A percentile compares a stretch with the other conserved stretches of the same genome.
phyloP scores from a whole-genome alignment of 2,113 vertebrate species.

The Oncorhynchus clarkii region DNA sequence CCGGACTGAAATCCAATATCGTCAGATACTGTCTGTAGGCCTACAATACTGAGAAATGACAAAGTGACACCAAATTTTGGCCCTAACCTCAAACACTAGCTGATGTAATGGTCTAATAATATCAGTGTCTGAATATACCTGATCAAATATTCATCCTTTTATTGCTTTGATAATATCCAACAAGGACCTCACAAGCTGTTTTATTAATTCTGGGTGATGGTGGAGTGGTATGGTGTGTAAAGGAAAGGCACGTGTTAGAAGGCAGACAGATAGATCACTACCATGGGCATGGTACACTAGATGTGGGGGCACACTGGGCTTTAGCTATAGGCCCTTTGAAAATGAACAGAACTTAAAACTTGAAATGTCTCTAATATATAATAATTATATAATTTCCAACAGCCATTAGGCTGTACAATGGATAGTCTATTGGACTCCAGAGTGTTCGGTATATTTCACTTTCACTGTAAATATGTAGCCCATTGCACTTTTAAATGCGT shows the following conservation, averaged over 20 bases:
- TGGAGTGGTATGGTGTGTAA: slow-evolving; percentile 15
- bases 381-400: no score
- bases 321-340: no score
- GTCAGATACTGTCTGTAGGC: slow-evolving; percentile 35
- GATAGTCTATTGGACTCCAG: no score
- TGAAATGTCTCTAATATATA: no score
- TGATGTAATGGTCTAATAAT: slow-evolving; percentile 70
- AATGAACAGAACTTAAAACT: no score
- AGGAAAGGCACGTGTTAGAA: slow-evolving; percentile 54
- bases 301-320: no score
- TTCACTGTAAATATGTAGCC: no score
- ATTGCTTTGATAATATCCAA: slow-evolving; percentile 74
- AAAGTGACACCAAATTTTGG: slow-evolving; percentile 53
- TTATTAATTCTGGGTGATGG: slow-evolving; percentile 67
- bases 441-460: no score
- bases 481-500: no score
- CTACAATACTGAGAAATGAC: slow-evolving; percentile 27
- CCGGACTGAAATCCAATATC: slow-evolving; percentile 36
- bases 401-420: no score
- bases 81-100: slow-evolving; percentile 45
- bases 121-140: slow-evolving; percentile 58
- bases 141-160: slow-evolving; percentile 77
- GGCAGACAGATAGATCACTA: no score
- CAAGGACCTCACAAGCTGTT: slow-evolving; percentile 50
- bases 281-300: no score